A percentile compares a stretch with the other conserved stretches of the same genome.
Evolutionary conservation across 2,888 invertebrate species (phyloP).

Genomic region (Iselma pallidipennis): DNA sequence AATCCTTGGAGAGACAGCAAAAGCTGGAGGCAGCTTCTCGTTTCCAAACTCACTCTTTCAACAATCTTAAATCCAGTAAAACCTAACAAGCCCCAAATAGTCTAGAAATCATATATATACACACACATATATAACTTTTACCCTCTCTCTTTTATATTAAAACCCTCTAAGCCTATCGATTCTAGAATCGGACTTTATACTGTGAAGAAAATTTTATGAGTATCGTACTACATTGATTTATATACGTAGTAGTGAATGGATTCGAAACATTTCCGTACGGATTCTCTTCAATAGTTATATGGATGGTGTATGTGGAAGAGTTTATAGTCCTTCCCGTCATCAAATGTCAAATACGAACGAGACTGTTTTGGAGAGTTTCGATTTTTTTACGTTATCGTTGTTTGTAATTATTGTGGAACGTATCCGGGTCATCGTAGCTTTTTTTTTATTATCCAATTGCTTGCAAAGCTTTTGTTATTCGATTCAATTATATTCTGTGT

Average conservation of each 20-base stretch:
- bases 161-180: neutral
- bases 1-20: neutral
- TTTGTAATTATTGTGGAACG: neutral
- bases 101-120: neutral
- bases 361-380: neutral
- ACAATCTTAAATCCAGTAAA: too few relatives aligned
- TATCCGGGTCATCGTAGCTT: neutral
- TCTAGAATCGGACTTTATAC: neutral
- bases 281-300: neutral
- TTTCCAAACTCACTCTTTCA: neutral
- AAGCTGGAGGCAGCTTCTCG: neutral
- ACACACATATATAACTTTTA: neutral
- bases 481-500: neutral
- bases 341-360: neutral
- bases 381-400: neutral
- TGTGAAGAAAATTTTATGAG: slow-evolving; percentile 24
- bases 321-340: neutral
- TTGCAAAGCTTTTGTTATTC: too few relatives aligned
- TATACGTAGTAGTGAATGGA: slow-evolving; percentile 17
- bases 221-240: slow-evolving; percentile 22
- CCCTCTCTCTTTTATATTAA: neutral
- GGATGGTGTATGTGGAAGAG: neutral
- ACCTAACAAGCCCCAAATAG: neutral
- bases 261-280: slow-evolving; percentile 14
- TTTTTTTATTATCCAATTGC: too few relatives aligned